Evolutionary conservation across 2,113 vertebrate genomes (phyloP).

Genomic region (Regulus satrapa): DNA sequence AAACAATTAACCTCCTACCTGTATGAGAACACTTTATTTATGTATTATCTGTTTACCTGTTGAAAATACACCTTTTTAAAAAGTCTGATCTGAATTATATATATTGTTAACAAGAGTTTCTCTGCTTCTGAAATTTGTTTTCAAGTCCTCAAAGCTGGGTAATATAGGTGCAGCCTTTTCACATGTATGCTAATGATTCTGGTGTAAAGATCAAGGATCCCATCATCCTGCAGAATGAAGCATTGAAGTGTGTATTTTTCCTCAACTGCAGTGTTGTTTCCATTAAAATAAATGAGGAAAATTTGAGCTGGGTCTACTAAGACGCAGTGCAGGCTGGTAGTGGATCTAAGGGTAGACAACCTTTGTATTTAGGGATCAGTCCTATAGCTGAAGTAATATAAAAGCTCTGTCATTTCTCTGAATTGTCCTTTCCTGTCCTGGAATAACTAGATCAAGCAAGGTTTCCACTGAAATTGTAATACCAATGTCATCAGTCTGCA

Average conservation of each 20-base stretch:
- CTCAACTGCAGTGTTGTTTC: neutral
- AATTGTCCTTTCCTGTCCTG: neutral
- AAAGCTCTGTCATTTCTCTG: neutral
- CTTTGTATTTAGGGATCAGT: neutral
- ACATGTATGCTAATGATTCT: neutral
- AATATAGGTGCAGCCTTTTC: neutral
- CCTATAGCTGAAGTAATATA: neutral
- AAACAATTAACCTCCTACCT: neutral
- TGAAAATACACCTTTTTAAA: neutral
- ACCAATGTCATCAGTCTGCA: neutral
- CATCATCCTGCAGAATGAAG: neutral
- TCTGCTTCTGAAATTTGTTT: neutral
- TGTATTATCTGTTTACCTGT: neutral
- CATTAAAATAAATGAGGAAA: neutral
- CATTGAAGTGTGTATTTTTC: neutral
- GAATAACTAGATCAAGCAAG: neutral
- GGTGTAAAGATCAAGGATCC: neutral
- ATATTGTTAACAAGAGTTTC: neutral
- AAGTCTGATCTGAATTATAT: rapidly evolving
- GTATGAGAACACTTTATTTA: neutral
- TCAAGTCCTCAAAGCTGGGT: neutral
- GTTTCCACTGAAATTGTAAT: neutral
- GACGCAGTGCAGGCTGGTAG: neutral
- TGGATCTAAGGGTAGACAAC: neutral
- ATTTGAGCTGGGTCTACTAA: neutral